Evolutionary conservation across 2,888 invertebrate genomes (phyloP), one percentile per base, ranked within the genome.

Genomic region (Cinara cedri): DNA sequence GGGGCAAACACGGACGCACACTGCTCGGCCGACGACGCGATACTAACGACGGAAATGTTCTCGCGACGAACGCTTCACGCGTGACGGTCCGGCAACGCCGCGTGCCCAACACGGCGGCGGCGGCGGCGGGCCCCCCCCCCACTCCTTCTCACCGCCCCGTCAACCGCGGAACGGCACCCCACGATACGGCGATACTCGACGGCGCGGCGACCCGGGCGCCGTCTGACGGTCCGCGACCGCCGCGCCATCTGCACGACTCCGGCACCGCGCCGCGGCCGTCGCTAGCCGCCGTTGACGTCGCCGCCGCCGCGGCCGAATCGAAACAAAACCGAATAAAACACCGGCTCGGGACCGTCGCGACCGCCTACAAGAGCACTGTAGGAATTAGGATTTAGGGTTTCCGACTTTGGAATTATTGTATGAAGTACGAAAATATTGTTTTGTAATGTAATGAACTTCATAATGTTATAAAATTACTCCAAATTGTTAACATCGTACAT

Each of bases 51-150:
- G 74, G 46, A 51, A 49, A 51, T 34, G 70, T 54, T 71, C 55
- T 71, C 16, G 16, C 51, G 11, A n/a, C 51, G 51, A 34, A 70
- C 51, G 26, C 26, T 10, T 46, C 42, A 44, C 66, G 49, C 68
- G 68, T 60, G 70, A 78, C 78, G 78, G 78, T 78, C 60, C 78
- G 78, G 78, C 78, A 78, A 78, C 78, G 65, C 78, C 60, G 78
- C 70, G 60, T 60, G 70, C 70, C 76, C 49, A 62, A 60, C 78
- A 24, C 78, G 49, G 68, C 55, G 74, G 63, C 63, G 51, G 51
- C 74, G 76, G 72, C 60, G 46, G 46, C 72, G 72, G 44, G 1
- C 21, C 46, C 60, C 42, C 19, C 34, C 14, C 62, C 24, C 44
- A n/a, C 42, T 16, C 42, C n/a, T 0, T 11, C 57, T 2, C 10